phyloP scores from a whole-genome alignment of 2,888 invertebrate species.

The Gymnoscelis rufifasciata region DNA sequence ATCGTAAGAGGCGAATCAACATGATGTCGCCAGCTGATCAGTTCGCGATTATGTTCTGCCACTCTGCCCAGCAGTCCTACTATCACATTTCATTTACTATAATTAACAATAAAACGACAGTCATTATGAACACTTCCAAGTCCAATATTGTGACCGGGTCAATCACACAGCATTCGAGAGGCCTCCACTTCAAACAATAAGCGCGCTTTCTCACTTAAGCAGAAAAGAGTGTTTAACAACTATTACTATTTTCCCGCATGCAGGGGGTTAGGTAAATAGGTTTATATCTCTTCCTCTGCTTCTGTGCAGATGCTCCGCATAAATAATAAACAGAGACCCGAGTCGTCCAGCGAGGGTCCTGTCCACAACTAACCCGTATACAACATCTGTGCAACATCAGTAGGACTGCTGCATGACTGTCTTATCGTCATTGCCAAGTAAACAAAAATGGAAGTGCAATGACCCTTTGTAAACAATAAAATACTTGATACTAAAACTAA shows the following conservation, averaged over 20 bases:
- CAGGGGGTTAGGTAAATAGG: too few relatives aligned
- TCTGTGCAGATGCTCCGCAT: not conserved
- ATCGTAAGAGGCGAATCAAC: constrained; percentile 22
- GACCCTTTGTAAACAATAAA: constrained; percentile 49
- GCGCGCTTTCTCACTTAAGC: not conserved
- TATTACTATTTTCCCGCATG: not conserved
- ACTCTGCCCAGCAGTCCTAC: constrained; percentile 59
- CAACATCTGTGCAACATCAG: constrained; percentile 30
- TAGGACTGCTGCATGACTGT: constrained; percentile 58
- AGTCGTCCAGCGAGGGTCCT: constrained; percentile 46
- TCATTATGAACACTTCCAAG: constrained; percentile 57
- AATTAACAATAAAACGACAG: constrained; percentile 60
- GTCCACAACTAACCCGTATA: constrained; percentile 7
- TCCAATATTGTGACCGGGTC: constrained; percentile 30
- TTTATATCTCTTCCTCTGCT: not conserved
- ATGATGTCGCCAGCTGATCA: constrained; percentile 36
- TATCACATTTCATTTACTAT: constrained; percentile 60
- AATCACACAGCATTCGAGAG: constrained; percentile 36
- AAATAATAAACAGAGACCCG: constrained; percentile 26
- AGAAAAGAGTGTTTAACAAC: not conserved
- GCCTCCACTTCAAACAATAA: constrained; percentile 18
- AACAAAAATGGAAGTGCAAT: constrained; percentile 58
- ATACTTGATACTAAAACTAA: constrained; percentile 54
- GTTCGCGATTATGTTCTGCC: constrained; percentile 34
- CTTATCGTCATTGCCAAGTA: constrained; percentile 46